Evolutionary conservation across 2,888 invertebrate genomes (phyloP).

Genomic region (Alsophila aescularia): DNA sequence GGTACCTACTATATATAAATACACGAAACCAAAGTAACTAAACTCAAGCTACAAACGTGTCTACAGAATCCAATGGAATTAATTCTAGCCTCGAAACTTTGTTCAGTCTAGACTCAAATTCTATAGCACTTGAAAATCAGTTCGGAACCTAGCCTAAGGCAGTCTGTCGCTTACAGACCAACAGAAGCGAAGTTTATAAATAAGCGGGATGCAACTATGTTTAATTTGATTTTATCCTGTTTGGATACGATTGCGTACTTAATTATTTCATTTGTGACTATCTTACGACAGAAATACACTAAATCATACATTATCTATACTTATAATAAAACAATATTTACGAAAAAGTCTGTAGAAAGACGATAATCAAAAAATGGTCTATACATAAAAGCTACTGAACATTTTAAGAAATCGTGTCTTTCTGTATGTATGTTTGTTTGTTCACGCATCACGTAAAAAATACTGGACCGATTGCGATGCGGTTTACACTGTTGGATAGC

Average conservation of each 20-base stretch:
- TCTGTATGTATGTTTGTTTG: no score
- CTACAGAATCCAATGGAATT: slow-evolving; percentile 20
- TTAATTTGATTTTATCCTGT: slow-evolving; percentile 24
- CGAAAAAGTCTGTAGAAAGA: no score
- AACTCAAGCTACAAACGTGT: slow-evolving; percentile 6
- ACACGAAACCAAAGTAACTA: neutral
- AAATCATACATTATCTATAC: no score
- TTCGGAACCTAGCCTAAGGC: slow-evolving; percentile 22
- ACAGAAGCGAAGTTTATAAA: slow-evolving; percentile 31
- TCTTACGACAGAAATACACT: no score
- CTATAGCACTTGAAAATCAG: slow-evolving; percentile 28
- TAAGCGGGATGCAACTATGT: slow-evolving; percentile 26
- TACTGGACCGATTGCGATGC: no score
- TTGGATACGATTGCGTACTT: neutral
- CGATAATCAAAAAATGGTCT: no score
- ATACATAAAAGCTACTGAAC: no score
- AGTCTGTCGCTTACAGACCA: slow-evolving; percentile 28
- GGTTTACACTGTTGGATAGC: no score
- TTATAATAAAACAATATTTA: no score
- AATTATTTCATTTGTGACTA: slow-evolving; percentile 5
- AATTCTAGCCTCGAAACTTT: slow-evolving; percentile 23
- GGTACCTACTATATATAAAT: neutral
- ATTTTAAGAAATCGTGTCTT: no score
- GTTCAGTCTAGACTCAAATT: slow-evolving; percentile 22
- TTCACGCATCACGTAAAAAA: no score